A percentile compares a stretch with the other conserved stretches of the same genome.
These are phyloP conservation scores for Toxotes jaculatrix DNA, from an alignment of 2,113 vertebrate species.

Conservation along the genomic window DNA sequence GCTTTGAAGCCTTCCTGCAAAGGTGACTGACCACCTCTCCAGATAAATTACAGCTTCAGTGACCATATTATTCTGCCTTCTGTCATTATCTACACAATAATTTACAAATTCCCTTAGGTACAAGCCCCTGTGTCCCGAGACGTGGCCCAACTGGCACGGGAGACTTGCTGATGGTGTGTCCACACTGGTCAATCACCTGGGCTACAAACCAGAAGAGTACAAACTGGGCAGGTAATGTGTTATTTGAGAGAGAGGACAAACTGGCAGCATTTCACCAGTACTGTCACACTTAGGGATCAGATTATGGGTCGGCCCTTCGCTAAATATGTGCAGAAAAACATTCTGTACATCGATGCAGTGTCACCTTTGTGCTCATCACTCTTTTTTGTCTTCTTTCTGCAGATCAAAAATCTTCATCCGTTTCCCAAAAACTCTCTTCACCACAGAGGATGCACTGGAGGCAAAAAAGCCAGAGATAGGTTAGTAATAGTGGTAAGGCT, in stretches of 20 bases:
- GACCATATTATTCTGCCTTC: not conserved
- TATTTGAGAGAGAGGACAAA: not conserved
- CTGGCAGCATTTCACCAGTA: not conserved
- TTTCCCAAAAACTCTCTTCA: constrained; percentile 97
- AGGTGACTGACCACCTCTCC: constrained; percentile 79
- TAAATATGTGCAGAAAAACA: not conserved
- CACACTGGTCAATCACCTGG: constrained; percentile 91
- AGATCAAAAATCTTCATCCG: constrained; percentile 99
- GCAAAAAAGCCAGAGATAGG: constrained; percentile 92
- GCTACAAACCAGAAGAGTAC: constrained; percentile 95
- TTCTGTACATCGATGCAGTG: not conserved
- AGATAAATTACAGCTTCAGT: not conserved
- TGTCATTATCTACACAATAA: not conserved
- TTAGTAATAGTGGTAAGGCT: constrained; percentile 66
- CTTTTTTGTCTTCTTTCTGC: constrained; percentile 41
- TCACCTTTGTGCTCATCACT: not conserved
- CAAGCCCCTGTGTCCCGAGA: constrained; percentile 95
- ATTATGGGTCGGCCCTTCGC: not conserved
- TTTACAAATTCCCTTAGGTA: constrained; percentile 83
- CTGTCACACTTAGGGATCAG: not conserved
- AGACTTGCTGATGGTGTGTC: constrained; percentile 91
- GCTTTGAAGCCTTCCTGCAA: constrained; percentile 94
- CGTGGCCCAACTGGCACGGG: constrained; percentile 94
- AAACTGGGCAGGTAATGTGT: constrained; percentile 93
- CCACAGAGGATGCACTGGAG: constrained; percentile 95